Evolutionary conservation across 2,113 vertebrate genomes (phyloP), one percentile per base, ranked within the genome.

Genomic region (Hyperopisus bebe): DNA sequence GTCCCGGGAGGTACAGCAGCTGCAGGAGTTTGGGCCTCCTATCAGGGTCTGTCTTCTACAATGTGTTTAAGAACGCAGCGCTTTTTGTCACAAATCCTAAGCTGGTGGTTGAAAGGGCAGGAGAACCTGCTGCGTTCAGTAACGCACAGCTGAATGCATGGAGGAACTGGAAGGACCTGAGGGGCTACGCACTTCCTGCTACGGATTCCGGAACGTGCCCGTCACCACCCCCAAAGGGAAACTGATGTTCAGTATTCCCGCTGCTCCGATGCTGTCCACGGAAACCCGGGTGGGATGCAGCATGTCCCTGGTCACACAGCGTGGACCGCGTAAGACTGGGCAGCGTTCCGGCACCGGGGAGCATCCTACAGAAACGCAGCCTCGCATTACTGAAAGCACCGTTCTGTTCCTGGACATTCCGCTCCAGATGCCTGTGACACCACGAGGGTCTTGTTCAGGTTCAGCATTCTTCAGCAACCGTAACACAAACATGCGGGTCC

Each of bases 401-500:
- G 6, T 44, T 50, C 21, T 89, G 85, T 66, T 48, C 51, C 39
- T 62, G 50, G 51, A 89, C 27, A 44, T 17, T 58, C 31, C 5
- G 8, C 70, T 74, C 31, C 70, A 17, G 31, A 31, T 39, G 31
- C 27, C 66, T 74, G n/a, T 74, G 13, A 39, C 31, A 11, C 70
- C 15, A 39, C 13, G 70, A 39, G 13, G 13, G 31, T 77, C 13
- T 77, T 39, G 70, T 31, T 39, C 31, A 39, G 31, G 11, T 31
- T 31, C 31, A 66, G 35, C 70, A 77, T 77, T 77, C 70, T 90
- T 88, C 55, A 53, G 46, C 74, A 90, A 47, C 88, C 48, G 5
- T 80, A 89, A 89, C 55, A 85, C 89, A 83, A 88, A 83, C 77
- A 66, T 15, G 83, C 17, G 27, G 19, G 42, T 53, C 84, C 44